These are phyloP conservation scores for Sinocyclocheilus maitianheensis DNA, from an alignment of 2,113 vertebrate species.

Conservation along the genomic window DNA sequence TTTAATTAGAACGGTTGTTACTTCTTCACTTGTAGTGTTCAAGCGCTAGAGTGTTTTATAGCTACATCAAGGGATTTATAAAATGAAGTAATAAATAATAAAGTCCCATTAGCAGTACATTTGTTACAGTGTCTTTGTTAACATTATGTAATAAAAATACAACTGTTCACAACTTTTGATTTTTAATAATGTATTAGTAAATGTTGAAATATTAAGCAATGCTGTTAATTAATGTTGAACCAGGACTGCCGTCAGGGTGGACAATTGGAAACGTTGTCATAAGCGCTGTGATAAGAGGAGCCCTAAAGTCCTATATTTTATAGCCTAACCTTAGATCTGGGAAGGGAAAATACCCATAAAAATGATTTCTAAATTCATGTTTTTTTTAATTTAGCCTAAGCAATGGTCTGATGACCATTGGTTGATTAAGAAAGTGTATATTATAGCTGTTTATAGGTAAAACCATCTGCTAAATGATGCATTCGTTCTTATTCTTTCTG, in stretches of 20 bases:
- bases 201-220: too few species aligned
- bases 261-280: not conserved
- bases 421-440: not conserved
- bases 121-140: not conserved
- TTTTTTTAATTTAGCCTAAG: not conserved
- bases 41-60: not conserved
- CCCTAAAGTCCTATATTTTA: not conserved
- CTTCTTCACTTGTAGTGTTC: not conserved
- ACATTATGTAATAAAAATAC: not conserved
- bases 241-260: not conserved
- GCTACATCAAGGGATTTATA: not conserved
- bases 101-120: not conserved
- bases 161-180: not conserved
- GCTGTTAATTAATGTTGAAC: not conserved
- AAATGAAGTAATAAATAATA: not conserved
- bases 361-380: too few species aligned
- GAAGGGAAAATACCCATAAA: not conserved
- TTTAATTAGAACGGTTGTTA: slow-evolving; percentile 9
- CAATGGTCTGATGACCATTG: not conserved
- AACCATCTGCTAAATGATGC: not conserved
- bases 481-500: not conserved
- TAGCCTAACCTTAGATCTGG: not conserved
- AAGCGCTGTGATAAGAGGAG: not conserved
- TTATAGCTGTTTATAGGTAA: not conserved
- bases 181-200: not conserved